These are phyloP conservation scores for Molanna angustata DNA, from an alignment of 2,888 invertebrate genomes.

Conservation along the genomic window DNA sequence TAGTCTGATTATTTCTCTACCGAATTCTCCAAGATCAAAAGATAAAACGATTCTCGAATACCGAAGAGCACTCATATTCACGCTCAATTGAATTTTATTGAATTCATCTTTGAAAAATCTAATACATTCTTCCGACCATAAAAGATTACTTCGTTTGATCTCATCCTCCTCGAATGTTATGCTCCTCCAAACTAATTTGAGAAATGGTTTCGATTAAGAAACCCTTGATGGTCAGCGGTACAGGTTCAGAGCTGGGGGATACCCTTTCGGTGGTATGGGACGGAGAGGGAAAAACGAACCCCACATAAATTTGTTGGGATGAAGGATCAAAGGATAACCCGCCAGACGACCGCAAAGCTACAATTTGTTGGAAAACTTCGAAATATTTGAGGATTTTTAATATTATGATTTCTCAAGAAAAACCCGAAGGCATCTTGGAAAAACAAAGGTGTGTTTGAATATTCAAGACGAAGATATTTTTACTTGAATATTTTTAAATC, in stretches of 20 bases:
- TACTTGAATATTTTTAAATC: too few relatives aligned
- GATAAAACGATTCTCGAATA: slow-evolving; percentile 1
- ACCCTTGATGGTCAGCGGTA: slow-evolving; percentile 21
- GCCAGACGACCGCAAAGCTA: slow-evolving; percentile 23
- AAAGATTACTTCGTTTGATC: slow-evolving; percentile 20
- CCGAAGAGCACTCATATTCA: slow-evolving; percentile 10
- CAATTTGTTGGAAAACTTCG: slow-evolving; percentile 24
- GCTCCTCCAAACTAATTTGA: slow-evolving; percentile 29
- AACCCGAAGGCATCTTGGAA: too few relatives aligned
- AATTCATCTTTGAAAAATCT: slow-evolving; percentile 13
- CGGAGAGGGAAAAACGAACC: slow-evolving; percentile 3
- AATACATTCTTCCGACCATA: slow-evolving; percentile 8
- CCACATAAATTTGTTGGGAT: slow-evolving; percentile 31
- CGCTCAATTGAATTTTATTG: slow-evolving; percentile 22
- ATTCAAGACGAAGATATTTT: too few relatives aligned
- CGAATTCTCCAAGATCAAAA: slow-evolving; percentile 2
- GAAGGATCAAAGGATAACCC: slow-evolving; percentile 31
- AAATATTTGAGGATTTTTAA: slow-evolving; percentile 13
- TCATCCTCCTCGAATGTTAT: slow-evolving; percentile 1
- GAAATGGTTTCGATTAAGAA: slow-evolving; percentile 32
- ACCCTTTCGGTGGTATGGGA: background rate
- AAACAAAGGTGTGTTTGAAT: too few relatives aligned
- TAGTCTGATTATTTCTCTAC: too few relatives aligned
- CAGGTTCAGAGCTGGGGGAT: background rate
- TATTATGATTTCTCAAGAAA: background rate